Evolutionary conservation across 2,113 vertebrate species (phyloP), one percentile per base, ranked within the genome.

Genomic region (Meles meles): DNA sequence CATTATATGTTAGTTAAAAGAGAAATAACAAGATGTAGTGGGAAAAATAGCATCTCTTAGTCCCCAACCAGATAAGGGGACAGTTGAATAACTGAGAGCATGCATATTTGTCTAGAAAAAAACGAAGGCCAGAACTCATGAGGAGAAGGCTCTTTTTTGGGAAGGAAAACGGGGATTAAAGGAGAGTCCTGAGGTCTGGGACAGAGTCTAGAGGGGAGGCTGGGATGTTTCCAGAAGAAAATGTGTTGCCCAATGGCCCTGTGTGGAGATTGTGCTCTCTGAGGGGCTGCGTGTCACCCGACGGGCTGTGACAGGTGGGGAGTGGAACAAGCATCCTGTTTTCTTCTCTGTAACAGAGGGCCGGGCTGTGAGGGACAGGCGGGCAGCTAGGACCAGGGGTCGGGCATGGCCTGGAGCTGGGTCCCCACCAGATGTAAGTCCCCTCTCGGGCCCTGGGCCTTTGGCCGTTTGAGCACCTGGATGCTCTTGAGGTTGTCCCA

Each of bases 351-450:
- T 90, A 42, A 20, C 37, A 18, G 39, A 88, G 6, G 65, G 4
- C 14, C 7, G 2, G 17, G 57, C 21, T 42, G 5, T 49, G 29
- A 4, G 39, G 44, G 49, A 29, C 7, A 0, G 0, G 57, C 1
- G 6, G 42, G 3, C 18, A 82, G 65, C 39, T 11, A 84, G 82
- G n/a, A 39, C 34, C 27, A 90, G 57, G 34, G 6, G 0, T 12
- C 44, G 85, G 71, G 14, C 57, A n/a, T 5, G 4, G 23, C 17
- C 14, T 29, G 20, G 20, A 67, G 9, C 49, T 27, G 23, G 18
- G 17, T 15, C 21, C 34, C 21, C 20, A 3, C 6, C 4, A 14
- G 34, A 47, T 21, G 3, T 12, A 13, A 7, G 34, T 21, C 21
- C 67, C 82, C 61, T 59, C 17, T 44, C 65, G 23, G 47, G 74